Percentiles rank a stretch among this genome's conserved stretches.
phyloP scores from a whole-genome alignment of 2,113 vertebrate species.

The Lota lota region DNA sequence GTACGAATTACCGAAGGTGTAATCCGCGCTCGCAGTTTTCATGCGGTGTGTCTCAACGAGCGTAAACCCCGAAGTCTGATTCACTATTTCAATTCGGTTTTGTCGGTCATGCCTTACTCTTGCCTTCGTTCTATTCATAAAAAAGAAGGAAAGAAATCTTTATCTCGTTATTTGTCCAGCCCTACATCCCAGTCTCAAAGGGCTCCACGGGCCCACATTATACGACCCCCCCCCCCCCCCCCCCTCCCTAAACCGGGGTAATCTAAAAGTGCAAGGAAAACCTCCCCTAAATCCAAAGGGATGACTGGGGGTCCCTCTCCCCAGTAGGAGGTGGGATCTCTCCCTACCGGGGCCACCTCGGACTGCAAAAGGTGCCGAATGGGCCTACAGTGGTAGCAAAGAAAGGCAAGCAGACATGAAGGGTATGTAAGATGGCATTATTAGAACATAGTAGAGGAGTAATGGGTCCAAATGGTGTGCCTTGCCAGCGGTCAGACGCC shows the following conservation, averaged over 20 bases:
- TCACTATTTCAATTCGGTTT: background rate
- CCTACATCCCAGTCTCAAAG: background rate
- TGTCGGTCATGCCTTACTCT: background rate
- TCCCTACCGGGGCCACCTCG: too few relatives aligned
- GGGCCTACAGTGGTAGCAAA: too few relatives aligned
- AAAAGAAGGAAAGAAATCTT: background rate
- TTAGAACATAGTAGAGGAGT: background rate
- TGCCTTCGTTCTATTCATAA: background rate
- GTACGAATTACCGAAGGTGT: slow-evolving; percentile 1
- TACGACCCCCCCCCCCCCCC: too few relatives aligned
- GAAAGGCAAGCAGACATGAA: too few relatives aligned
- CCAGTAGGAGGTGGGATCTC: too few relatives aligned
- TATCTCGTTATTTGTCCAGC: background rate
- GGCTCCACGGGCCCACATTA: too few relatives aligned
- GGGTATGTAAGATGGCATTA: too few relatives aligned
- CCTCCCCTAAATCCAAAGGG: too few relatives aligned
- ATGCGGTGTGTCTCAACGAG: background rate
- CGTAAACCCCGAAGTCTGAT: slow-evolving; percentile 9
- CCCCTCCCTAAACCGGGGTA: too few relatives aligned
- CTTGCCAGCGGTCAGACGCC: slow-evolving; percentile 88
- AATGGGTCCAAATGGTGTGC: slow-evolving; percentile 13
- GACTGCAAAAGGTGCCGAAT: too few relatives aligned
- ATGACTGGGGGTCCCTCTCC: too few relatives aligned
- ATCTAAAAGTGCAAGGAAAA: too few relatives aligned
- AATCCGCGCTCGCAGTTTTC: slow-evolving; percentile 9